Percentiles rank a stretch among this genome's conserved stretches.
Conservation (phyloP, 2,888 invertebrate species). For the Lumbricus terrestris region DNA sequence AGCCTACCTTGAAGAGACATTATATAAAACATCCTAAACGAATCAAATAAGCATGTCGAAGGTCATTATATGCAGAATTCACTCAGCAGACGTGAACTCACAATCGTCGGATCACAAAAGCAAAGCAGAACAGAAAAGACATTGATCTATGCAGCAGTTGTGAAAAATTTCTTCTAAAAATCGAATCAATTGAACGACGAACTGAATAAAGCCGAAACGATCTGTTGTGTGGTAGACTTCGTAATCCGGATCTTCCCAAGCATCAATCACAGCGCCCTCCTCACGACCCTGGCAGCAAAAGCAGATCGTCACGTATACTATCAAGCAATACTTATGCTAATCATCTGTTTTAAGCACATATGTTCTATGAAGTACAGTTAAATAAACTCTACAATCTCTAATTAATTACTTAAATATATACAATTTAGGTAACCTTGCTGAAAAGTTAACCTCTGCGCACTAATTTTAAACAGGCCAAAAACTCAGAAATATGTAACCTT, state of each 20-base stretch:
- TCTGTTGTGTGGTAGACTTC: constrained; percentile 92
- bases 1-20: too few relatives aligned
- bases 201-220: constrained; percentile 94
- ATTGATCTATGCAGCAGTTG: too few relatives aligned
- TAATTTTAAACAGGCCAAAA: not conserved
- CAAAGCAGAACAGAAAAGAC: not conserved
- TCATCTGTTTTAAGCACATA: too few relatives aligned
- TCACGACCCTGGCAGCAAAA: constrained; percentile 26
- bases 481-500: not conserved
- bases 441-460: not conserved
- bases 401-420: not conserved
- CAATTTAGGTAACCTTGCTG: not conserved
- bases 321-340: too few relatives aligned
- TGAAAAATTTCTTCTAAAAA: too few relatives aligned
- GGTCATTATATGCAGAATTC: not conserved
- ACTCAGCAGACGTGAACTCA: not conserved
- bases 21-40: too few relatives aligned
- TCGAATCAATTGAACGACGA: constrained; percentile 44
- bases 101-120: not conserved
- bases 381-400: too few relatives aligned
- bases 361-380: too few relatives aligned
- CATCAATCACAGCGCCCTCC: constrained; percentile 68
- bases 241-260: constrained; percentile 94
- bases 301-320: too few relatives aligned
- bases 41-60: too few relatives aligned